A percentile compares a stretch with the other conserved stretches of the same genome.
Evolutionary conservation across 2,113 vertebrate genomes (phyloP).

Genomic region (Sarotherodon lohbergeri): DNA sequence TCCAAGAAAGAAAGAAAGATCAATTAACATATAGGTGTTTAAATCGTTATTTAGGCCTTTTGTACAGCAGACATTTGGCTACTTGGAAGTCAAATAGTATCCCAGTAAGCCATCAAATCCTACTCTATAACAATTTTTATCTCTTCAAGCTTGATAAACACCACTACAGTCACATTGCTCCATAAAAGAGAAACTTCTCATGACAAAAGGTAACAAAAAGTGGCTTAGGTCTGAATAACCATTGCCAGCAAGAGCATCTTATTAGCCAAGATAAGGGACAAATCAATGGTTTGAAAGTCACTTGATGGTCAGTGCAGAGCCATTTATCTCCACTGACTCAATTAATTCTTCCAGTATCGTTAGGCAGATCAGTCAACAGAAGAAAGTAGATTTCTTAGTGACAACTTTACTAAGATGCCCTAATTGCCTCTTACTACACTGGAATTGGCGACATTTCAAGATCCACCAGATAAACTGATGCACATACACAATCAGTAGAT

Average conservation of each 20-base stretch:
- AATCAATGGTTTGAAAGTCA: constrained; percentile 51
- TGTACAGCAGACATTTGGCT: neutral
- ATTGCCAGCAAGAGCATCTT: constrained; percentile 11
- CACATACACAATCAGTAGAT: neutral
- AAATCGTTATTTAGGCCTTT: neutral
- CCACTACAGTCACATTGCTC: neutral
- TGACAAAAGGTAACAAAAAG: neutral
- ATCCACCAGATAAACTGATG: neutral
- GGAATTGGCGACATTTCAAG: neutral
- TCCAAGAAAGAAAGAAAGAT: neutral
- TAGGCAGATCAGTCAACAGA: constrained; percentile 40
- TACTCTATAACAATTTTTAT: neutral
- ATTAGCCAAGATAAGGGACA: constrained; percentile 40
- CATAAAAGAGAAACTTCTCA: neutral
- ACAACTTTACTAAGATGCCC: constrained; percentile 15
- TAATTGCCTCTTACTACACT: constrained; percentile 26
- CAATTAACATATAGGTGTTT: neutral
- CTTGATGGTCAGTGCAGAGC: constrained; percentile 23
- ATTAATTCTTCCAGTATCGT: constrained; percentile 40
- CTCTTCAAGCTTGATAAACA: neutral
- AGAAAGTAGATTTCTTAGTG: constrained; percentile 7
- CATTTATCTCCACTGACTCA: constrained; percentile 48
- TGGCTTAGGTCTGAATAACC: constrained; percentile 7
- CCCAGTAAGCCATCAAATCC: neutral
- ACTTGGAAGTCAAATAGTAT: neutral